phyloP scores from a whole-genome alignment of 2,888 invertebrate genomes.

The Epistrophe grossulariae region DNA sequence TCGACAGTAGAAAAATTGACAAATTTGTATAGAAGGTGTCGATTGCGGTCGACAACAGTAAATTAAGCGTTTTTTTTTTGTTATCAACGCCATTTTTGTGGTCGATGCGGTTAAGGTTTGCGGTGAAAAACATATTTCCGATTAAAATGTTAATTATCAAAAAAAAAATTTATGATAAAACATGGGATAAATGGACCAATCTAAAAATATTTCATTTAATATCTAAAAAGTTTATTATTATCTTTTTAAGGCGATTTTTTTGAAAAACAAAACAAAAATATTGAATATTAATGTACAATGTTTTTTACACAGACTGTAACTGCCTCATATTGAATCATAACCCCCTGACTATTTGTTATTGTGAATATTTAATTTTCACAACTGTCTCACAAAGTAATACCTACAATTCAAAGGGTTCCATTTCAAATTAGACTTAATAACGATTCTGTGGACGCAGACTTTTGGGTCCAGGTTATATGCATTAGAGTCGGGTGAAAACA shows the following conservation, averaged over 20 bases:
- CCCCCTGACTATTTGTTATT: no score
- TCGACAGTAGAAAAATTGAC: background rate
- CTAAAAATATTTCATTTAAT: background rate
- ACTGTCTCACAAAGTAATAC: no score
- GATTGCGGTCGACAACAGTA: background rate
- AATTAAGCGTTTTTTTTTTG: background rate
- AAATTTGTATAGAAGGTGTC: background rate
- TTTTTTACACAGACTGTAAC: no score
- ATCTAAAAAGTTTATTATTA: background rate
- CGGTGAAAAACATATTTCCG: background rate
- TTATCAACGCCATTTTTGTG: slow-evolving; percentile 5
- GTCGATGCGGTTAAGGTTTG: background rate
- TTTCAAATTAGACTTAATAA: no score
- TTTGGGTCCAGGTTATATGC: no score
- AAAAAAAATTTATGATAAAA: background rate
- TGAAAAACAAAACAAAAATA: background rate
- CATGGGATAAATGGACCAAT: background rate
- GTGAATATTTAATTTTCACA: no score
- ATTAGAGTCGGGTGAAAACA: no score
- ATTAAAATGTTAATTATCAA: background rate
- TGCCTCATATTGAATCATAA: no score
- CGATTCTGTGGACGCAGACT: no score
- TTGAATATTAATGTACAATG: no score
- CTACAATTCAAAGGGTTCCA: no score
- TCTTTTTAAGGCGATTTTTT: background rate